phyloP scores from a whole-genome alignment of 1,140 invertebrate genomes.

The Megalopta genalis region DNA sequence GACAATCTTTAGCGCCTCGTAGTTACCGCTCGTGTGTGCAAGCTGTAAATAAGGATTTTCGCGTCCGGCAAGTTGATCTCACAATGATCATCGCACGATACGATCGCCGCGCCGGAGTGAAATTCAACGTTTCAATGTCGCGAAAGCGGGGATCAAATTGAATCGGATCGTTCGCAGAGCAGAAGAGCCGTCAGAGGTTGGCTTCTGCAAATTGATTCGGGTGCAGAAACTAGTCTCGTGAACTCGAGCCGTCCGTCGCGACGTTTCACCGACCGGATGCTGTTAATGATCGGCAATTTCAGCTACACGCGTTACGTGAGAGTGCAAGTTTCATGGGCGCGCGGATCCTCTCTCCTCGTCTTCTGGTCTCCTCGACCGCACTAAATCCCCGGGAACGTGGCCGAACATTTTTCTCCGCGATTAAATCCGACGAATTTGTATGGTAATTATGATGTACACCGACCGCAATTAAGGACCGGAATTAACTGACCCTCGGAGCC shows the following conservation, averaged over 20 bases:
- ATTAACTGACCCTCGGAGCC: conserved; percentile 10
- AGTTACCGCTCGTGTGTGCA: too few relatives aligned
- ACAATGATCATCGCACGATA: too few relatives aligned
- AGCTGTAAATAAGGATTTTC: too few relatives aligned
- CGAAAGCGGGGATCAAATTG: too few relatives aligned
- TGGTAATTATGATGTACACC: conserved; percentile 15
- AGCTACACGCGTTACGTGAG: conserved; percentile 44
- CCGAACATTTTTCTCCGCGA: conserved; percentile 5
- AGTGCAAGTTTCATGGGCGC: conserved; percentile 25
- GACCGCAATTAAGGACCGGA: conserved; percentile 8
- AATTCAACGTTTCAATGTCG: too few relatives aligned
- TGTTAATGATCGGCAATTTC: conserved; percentile 66
- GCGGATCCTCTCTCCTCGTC: background rate
- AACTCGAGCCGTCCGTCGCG: conserved; percentile 36
- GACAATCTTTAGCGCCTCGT: too few relatives aligned
- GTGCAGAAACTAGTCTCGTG: conserved; percentile 61
- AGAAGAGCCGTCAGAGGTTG: conserved; percentile 33
- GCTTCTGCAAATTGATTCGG: conserved; percentile 60
- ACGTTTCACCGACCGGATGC: conserved; percentile 61
- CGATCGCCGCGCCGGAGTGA: too few relatives aligned
- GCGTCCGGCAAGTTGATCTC: too few relatives aligned
- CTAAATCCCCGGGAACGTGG: background rate
- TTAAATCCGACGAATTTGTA: conserved; percentile 33
- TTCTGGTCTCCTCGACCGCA: background rate
- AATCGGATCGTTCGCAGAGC: background rate